Base-by-base conservation (phyloP, 1,140 invertebrate species). In the Drosophila ogumai region DNA sequence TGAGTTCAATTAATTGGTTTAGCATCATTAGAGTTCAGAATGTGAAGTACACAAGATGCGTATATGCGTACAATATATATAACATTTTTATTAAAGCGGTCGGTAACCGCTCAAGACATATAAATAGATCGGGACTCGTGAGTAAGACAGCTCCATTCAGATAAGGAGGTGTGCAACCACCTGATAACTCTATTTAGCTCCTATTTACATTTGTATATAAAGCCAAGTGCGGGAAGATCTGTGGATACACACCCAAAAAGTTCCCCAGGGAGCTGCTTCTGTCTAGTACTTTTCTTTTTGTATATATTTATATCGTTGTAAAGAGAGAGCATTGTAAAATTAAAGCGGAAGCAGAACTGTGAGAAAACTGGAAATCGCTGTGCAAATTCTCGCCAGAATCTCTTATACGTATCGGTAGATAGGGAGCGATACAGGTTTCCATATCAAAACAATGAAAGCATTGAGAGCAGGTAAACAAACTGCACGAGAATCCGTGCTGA, bases 1-100 rank as follows among this genome's bases (percentile, higher is more conserved):
- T 91, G 69, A 91, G 88, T 82, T 44, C 7, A n/a, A 25, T 32
- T 17, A 67, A 67, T 54, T 31, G 10, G 15, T 17, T 61, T 17
- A 46, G 38, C 31, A 31, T 68, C 36, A 22, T 31, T 38, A 5
- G 22, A 22, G n/a, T 66, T 55, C 19, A 55, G 13, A 38, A 17
- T 31, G 0, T 32, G 25, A 25, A 52, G 28, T 54, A 28, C 17
- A 17, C 10, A 15, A 60, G 19, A 54, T 55, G 46, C 31, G 9
- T 38, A 38, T 22, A 38, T 52, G 50, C 28, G 10, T 3, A 13
- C 6, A 50, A 12, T 22, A 32, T 5, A 25, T 12, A 12, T 19
- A 36, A 3, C n/a, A 31, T 3, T 28, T 22, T 25, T 34, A 10
- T 22, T 46, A 17, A 63, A 40, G 10, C 28, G 15, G 43, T 25